Base-by-base conservation (phyloP, 2,888 invertebrate species). In the Liodrosophila aerea region DNA sequence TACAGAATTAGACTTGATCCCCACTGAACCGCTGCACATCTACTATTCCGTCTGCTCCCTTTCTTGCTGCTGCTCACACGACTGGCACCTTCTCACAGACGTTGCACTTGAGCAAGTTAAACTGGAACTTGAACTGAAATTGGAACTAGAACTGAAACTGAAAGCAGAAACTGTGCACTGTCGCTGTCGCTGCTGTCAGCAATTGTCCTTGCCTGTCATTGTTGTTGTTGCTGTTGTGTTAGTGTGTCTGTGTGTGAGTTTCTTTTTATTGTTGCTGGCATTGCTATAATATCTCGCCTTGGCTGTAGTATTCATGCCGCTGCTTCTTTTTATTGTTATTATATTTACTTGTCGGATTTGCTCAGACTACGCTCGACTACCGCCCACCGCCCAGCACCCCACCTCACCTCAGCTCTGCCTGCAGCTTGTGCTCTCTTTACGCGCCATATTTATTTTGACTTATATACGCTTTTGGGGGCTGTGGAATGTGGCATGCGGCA, bases 331-430 rank as follows among this genome's bases (percentile, higher is more conserved):
- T 82, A 82, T 85, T 86, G 81, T 82, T 86, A 82, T 82, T 82
- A 77, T 82, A 86, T 82, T 82, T 82, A 82, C 81, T 86, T 75
- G 84, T 75, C 85, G 85, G 84, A 85, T 82, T 85, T 73, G 61
- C 64, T 61, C 61, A 64, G 44, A 51, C 37, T 40, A 39, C 43
- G 37, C 41, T 16, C 33, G 13, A 18, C 11, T 29, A 8, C 15
- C 3, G 1, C 44, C 18, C 33, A 13, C 30, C 22, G 1, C 7
- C 33, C 8, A 9, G n/a, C 9, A 9, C 11, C 4, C 27, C 27
- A 41, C 51, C 37, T 18, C n/a, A n/a, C 59, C 34, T 49, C 45
- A 60, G 8, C 36, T 16, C 37, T 37, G 15, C 16, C 41, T 50
- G n/a, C n/a, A n/a, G n/a, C 60, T 51, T 56, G 56, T 47, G 49